phyloP scores from a whole-genome alignment of 2,797 vertebrate species.

The Botia almorhae region DNA sequence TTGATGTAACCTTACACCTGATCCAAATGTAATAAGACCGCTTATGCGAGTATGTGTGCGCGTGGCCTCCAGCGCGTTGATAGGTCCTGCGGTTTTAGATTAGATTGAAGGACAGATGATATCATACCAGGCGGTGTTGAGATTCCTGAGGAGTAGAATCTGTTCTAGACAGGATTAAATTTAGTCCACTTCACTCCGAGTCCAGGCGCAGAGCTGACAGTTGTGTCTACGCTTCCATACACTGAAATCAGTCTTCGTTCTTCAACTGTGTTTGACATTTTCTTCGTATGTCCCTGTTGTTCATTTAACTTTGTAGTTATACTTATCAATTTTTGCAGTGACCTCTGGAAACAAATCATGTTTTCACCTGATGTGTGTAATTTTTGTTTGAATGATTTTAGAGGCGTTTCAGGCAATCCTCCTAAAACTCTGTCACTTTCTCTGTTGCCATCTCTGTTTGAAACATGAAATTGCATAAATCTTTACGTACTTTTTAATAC shows the following conservation, averaged over 20 bases:
- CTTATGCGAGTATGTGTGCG: not conserved
- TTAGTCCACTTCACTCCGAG: constrained; percentile 15
- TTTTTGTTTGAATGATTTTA: too few species aligned
- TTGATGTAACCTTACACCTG: constrained; percentile 44
- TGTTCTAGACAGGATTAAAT: constrained; percentile 9
- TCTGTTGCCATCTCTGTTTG: too few species aligned
- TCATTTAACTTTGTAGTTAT: too few species aligned
- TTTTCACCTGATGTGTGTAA: not conserved
- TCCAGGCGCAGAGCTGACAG: not conserved
- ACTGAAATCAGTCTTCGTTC: not conserved
- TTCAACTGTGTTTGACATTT: constrained; percentile 2
- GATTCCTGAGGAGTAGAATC: constrained; percentile 35
- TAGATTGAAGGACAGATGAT: constrained; percentile 30
- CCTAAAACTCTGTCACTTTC: too few species aligned
- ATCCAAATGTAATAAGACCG: constrained; percentile 17
- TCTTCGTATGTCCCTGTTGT: too few species aligned
- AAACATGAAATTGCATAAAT: too few species aligned
- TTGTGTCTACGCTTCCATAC: constrained; percentile 8
- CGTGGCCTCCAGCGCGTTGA: not conserved
- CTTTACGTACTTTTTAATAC: too few species aligned
- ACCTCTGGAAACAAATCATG: not conserved
- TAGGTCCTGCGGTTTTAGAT: constrained; percentile 21
- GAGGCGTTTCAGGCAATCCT: too few species aligned
- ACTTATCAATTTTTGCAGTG: not conserved
- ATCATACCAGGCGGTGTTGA: constrained; percentile 15